Percentiles rank a stretch among this genome's conserved stretches.
Conservation (phyloP, 2,888 invertebrate species). For the Caenorhabditis sulstoni region DNA sequence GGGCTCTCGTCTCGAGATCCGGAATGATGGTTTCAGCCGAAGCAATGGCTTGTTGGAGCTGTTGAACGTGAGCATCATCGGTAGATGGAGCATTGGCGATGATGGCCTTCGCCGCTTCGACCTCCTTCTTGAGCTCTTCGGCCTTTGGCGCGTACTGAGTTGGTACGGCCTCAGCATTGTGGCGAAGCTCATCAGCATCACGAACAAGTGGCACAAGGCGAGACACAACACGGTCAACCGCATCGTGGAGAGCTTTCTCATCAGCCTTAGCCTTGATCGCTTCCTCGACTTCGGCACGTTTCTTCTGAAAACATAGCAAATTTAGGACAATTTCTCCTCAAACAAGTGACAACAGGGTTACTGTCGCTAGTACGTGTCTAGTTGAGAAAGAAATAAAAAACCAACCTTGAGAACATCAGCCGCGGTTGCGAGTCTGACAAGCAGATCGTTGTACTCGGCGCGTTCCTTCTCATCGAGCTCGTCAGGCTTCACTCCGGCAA, state of each 20-base stretch:
- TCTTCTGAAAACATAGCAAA: conserved; percentile 39
- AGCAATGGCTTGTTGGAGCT: conserved; percentile 53
- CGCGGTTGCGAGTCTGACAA: conserved; percentile 16
- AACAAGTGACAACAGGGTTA: no score
- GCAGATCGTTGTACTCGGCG: conserved; percentile 57
- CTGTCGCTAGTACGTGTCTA: no score
- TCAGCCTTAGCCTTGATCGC: conserved; percentile 56
- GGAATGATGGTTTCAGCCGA: conserved; percentile 58
- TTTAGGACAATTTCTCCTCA: no score
- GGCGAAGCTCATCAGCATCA: conserved; percentile 59
- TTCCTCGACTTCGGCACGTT: conserved; percentile 61
- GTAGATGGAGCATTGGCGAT: conserved; percentile 42
- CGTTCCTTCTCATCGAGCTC: conserved; percentile 60
- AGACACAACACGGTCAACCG: conserved; percentile 52
- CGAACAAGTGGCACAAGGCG: conserved; percentile 62
- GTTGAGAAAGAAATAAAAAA: no score
- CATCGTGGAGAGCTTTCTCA: conserved; percentile 57
- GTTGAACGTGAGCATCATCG: conserved; percentile 47
- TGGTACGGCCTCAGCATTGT: conserved; percentile 66
- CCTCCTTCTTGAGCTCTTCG: conserved; percentile 59
- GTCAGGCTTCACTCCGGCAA: conserved; percentile 45
- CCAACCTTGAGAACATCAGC: background rate
- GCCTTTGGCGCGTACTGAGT: conserved; percentile 63
- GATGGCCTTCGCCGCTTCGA: conserved; percentile 49
- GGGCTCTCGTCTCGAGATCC: conserved; percentile 61